Conservation (phyloP, 2,888 invertebrate genomes). For the Boloria euphrosyne region DNA sequence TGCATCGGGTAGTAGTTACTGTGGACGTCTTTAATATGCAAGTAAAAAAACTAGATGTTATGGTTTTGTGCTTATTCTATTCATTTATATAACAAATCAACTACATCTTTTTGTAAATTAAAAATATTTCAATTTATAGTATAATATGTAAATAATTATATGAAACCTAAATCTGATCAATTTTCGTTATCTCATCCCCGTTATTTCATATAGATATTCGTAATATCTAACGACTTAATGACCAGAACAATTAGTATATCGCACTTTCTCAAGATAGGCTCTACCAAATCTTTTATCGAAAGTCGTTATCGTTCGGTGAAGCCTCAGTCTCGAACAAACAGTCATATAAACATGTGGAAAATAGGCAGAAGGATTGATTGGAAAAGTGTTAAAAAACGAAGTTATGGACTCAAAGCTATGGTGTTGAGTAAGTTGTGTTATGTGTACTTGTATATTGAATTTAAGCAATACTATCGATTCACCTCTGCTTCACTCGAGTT, state of each 20-base stretch:
- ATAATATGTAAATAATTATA: no score
- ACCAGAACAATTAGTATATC: constrained; percentile 34
- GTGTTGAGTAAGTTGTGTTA: constrained; percentile 55
- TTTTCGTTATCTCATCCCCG: constrained; percentile 23
- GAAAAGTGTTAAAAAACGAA: constrained; percentile 55
- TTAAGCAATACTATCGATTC: no score
- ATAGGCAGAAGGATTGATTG: constrained; percentile 50
- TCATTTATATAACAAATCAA: no score
- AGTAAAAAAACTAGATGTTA: not conserved
- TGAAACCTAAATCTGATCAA: not conserved
- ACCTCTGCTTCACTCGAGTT: no score
- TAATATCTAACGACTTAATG: constrained; percentile 31
- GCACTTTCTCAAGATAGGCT: constrained; percentile 16
- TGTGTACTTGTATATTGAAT: no score
- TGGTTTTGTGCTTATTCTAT: no score
- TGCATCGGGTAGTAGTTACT: not conserved
- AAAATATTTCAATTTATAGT: no score
- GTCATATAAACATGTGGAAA: constrained; percentile 32
- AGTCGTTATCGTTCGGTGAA: constrained; percentile 9
- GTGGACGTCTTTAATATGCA: not conserved
- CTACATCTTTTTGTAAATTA: no score
- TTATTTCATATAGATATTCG: constrained; percentile 21
- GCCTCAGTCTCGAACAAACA: constrained; percentile 19
- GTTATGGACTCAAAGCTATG: constrained; percentile 48
- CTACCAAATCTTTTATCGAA: constrained; percentile 28